Evolutionary conservation across 2,797 vertebrate genomes (phyloP).

Genomic region (Ctenosaura bakeri): DNA sequence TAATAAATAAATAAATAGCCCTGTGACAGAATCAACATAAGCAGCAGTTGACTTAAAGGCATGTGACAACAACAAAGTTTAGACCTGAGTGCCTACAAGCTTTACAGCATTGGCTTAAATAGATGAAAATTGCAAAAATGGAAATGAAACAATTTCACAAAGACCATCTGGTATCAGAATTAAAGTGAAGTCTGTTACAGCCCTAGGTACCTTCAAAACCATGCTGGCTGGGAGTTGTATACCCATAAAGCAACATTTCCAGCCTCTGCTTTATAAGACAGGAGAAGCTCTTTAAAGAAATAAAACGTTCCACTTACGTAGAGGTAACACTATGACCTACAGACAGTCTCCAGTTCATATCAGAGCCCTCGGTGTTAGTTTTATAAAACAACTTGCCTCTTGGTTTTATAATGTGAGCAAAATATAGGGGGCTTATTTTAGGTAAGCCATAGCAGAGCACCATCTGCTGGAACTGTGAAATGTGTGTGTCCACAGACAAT

Average conservation of each 20-base stretch:
- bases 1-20: too few relatives aligned
- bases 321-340: not conserved
- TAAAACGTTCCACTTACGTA: not conserved
- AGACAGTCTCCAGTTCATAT: not conserved
- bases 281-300: not conserved
- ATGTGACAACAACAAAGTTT: too few relatives aligned
- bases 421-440: constrained; percentile 32
- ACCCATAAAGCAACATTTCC: too few relatives aligned
- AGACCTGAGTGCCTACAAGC: too few relatives aligned
- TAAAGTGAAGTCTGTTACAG: not conserved
- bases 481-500: not conserved
- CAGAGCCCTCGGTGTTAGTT: not conserved
- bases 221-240: too few relatives aligned
- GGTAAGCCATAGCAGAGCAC: constrained; percentile 61
- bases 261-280: not conserved
- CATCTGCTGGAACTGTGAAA: constrained; percentile 66
- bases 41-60: too few relatives aligned
- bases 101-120: too few relatives aligned
- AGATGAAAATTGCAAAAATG: too few relatives aligned
- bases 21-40: too few relatives aligned
- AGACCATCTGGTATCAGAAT: too few relatives aligned
- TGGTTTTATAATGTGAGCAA: constrained; percentile 17
- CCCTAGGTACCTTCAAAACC: not conserved
- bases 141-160: too few relatives aligned
- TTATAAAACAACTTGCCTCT: not conserved